Conservation (phyloP, 2,113 vertebrate genomes). For the Nettapus auritus region DNA sequence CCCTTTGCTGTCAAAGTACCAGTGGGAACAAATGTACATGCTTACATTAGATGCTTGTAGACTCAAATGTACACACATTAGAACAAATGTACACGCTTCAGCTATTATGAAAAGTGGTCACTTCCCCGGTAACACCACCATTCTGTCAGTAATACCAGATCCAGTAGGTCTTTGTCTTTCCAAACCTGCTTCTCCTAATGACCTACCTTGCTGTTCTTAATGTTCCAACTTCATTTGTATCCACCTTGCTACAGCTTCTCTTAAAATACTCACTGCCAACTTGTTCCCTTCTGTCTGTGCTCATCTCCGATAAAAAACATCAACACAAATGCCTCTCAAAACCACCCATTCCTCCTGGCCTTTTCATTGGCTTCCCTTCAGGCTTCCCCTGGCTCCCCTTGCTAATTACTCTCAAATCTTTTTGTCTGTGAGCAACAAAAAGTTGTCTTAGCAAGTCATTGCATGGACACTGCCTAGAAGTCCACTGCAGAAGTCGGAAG, state of each 20-base stretch:
- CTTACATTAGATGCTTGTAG: too few relatives aligned
- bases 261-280: background rate
- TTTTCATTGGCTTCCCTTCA: background rate
- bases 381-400: background rate
- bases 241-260: background rate
- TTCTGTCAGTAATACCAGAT: background rate
- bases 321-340: background rate
- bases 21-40: accelerated
- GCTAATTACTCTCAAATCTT: background rate
- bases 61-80: too few relatives aligned
- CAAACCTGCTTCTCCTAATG: background rate
- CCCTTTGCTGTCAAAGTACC: background rate
- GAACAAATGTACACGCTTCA: accelerated
- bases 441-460: background rate
- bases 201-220: background rate
- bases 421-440: background rate
- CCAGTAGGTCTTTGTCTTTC: background rate
- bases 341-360: background rate
- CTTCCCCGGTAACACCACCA: background rate
- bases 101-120: background rate
- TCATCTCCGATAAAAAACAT: background rate
- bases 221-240: background rate
- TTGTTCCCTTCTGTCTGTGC: accelerated
- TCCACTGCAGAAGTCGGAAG: background rate
- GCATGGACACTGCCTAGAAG: background rate